Conservation (phyloP, 2,797 vertebrate genomes). For the Argya squamiceps region DNA sequence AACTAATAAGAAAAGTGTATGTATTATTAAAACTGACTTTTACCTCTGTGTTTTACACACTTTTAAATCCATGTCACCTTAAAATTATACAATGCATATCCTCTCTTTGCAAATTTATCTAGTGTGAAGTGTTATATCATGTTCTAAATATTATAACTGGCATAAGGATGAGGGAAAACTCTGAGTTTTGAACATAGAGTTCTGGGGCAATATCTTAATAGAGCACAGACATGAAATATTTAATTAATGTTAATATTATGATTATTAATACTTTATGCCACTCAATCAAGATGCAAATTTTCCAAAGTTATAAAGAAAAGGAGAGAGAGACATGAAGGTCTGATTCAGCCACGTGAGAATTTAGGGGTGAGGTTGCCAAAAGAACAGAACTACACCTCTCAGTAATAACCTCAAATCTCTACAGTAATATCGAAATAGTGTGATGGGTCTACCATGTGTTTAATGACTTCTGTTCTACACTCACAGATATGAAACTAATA, state of each 20-base stretch:
- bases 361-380: not conserved
- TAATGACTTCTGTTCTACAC: not conserved
- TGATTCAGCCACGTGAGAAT: not conserved
- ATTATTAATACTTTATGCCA: not conserved
- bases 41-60: not conserved
- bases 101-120: not conserved
- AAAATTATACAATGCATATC: not conserved
- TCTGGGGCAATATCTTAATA: not conserved
- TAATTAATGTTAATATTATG: not conserved
- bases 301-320: not conserved
- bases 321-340: not conserved
- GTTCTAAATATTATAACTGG: not conserved
- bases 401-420: not conserved
- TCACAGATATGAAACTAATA: not conserved
- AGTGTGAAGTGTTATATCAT: not conserved
- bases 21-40: slow-evolving; percentile 11
- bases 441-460: accelerated
- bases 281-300: not conserved
- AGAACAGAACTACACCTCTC: not conserved
- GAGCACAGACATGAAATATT: not conserved
- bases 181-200: not conserved
- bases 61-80: not conserved
- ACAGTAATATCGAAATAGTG: not conserved
- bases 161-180: not conserved
- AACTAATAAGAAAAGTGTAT: not conserved